Evolutionary conservation across 2,888 invertebrate species (phyloP).

Genomic region (Reticulitermes lucifugus): DNA sequence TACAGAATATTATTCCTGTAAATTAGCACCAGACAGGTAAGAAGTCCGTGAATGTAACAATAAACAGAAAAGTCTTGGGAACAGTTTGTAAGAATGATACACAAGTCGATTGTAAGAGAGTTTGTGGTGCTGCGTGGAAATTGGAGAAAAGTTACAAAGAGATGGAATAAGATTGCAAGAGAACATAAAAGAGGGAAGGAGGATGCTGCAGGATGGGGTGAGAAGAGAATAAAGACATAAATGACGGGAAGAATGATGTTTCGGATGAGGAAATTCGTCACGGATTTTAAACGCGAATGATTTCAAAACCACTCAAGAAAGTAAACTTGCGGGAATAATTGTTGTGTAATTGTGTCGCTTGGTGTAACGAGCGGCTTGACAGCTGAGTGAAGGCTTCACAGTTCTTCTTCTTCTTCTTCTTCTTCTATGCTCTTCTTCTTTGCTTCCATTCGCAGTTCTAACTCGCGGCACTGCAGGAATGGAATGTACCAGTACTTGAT

Average conservation of each 20-base stretch:
- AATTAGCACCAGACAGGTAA: too few relatives aligned
- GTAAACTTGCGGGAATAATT: conserved; percentile 44
- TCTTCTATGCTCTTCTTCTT: background rate
- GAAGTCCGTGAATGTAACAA: background rate
- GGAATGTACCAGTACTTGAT: too few relatives aligned
- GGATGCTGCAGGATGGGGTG: background rate
- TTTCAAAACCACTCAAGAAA: conserved; percentile 44
- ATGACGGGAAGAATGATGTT: conserved; percentile 25
- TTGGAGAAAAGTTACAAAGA: background rate
- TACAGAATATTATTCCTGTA: too few relatives aligned
- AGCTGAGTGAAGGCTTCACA: conserved; percentile 3
- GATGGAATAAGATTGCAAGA: background rate
- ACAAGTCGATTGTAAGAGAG: background rate
- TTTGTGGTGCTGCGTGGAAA: background rate
- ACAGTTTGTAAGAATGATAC: background rate
- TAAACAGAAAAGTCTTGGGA: background rate
- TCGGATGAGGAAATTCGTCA: conserved; percentile 37
- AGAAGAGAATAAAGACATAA: background rate
- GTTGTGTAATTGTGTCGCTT: conserved; percentile 44
- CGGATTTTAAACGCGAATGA: conserved; percentile 36
- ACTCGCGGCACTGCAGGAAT: too few relatives aligned
- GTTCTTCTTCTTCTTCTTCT: background rate
- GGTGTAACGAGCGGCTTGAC: background rate
- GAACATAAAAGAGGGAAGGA: conserved; percentile 1
- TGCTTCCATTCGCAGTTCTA: background rate